Evolutionary conservation across 2,888 invertebrate genomes (phyloP).

Genomic region (Tiliacea aurago): DNA sequence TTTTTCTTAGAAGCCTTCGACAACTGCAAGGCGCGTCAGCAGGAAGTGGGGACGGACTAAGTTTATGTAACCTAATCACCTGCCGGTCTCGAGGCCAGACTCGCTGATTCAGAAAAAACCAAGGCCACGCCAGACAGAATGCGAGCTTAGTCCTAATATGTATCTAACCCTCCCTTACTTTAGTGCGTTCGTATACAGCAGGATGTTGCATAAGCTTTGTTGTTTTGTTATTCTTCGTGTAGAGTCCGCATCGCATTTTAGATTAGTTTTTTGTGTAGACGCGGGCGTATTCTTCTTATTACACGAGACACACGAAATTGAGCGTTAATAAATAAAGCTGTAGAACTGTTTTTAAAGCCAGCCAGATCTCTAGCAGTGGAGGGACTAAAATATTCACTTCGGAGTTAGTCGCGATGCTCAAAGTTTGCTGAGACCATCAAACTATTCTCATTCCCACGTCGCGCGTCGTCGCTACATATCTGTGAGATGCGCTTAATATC

Average conservation of each 20-base stretch:
- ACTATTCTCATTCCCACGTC: slow-evolving; percentile 78
- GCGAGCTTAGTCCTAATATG: slow-evolving; percentile 81
- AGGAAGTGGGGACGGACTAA: slow-evolving; percentile 89
- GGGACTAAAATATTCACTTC: slow-evolving; percentile 67
- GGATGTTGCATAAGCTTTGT: slow-evolving; percentile 90
- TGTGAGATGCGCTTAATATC: slow-evolving; percentile 72
- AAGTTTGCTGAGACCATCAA: slow-evolving; percentile 80
- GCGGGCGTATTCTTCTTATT: slow-evolving; percentile 74
- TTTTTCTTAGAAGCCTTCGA: slow-evolving; percentile 87
- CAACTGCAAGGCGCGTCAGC: slow-evolving; percentile 88
- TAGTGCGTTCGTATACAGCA: slow-evolving; percentile 79
- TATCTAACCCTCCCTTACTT: slow-evolving; percentile 83
- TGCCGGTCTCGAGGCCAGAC: slow-evolving; percentile 86
- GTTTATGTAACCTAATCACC: slow-evolving; percentile 91
- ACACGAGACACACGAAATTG: slow-evolving; percentile 75
- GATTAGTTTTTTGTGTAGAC: slow-evolving; percentile 86
- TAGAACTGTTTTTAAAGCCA: slow-evolving; percentile 68
- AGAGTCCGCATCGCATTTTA: slow-evolving; percentile 85
- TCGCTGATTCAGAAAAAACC: slow-evolving; percentile 85
- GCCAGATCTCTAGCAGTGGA: slow-evolving; percentile 43
- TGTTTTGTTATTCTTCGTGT: slow-evolving; percentile 87
- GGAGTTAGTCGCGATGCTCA: slow-evolving; percentile 71
- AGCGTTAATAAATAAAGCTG: slow-evolving; percentile 73
- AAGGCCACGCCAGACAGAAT: slow-evolving; percentile 85
- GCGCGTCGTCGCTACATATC: slow-evolving; percentile 72